Percentiles rank a stretch among this genome's conserved stretches.
These are phyloP conservation scores for Apocheima hispidaria DNA, from an alignment of 2,888 invertebrate genomes.

Conservation along the genomic window DNA sequence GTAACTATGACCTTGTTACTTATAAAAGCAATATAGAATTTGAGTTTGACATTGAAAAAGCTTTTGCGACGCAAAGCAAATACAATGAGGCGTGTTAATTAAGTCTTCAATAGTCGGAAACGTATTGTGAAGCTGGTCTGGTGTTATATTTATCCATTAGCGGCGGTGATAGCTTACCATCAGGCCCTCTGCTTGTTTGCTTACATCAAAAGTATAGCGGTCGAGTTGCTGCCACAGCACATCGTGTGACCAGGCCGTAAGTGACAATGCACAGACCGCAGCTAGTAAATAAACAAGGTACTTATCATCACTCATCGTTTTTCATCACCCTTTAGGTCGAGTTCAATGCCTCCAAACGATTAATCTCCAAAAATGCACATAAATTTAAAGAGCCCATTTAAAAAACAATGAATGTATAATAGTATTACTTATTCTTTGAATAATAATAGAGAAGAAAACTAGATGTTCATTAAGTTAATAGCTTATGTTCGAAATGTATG, in stretches of 20 bases:
- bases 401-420: conserved; percentile 29
- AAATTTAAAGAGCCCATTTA: conserved; percentile 25
- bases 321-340: conserved; percentile 13
- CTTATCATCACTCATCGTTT: background rate
- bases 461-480: conserved; percentile 31
- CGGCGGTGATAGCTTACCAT: no score
- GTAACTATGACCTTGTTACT: no score
- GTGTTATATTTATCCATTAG: no score
- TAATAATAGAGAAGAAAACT: conserved; percentile 30
- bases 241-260: no score
- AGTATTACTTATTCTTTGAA: conserved; percentile 21
- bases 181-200: no score
- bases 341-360: conserved; percentile 29
- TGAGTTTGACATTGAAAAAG: no score
- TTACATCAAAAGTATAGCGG: no score
- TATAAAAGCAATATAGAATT: no score
- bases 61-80: no score
- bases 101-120: no score
- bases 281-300: background rate
- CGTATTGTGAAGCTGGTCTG: no score
- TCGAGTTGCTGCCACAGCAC: background rate
- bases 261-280: background rate
- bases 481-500: conserved; percentile 26
- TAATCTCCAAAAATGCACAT: conserved; percentile 25
- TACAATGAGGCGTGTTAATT: no score